A percentile compares a stretch with the other conserved stretches of the same genome.
phyloP scores from a whole-genome alignment of 2,797 vertebrate species.

The Spheniscus humboldti region DNA sequence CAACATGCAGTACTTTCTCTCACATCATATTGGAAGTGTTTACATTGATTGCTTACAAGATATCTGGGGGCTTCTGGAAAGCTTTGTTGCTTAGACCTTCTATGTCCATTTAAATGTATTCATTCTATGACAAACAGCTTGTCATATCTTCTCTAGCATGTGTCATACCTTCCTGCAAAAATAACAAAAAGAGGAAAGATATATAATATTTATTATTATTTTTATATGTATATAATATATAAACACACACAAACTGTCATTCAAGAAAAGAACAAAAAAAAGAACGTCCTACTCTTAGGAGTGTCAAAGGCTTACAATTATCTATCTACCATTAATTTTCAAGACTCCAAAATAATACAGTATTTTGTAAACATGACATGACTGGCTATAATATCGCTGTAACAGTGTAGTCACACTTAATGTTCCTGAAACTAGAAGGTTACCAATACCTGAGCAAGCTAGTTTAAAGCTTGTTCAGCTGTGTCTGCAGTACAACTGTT shows the following conservation, averaged over 20 bases:
- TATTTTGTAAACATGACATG: neutral
- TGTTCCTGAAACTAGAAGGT: neutral
- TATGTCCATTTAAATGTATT: neutral
- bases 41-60: neutral
- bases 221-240: neutral
- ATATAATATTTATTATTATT: neutral
- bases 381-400: neutral
- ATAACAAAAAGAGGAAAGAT: neutral
- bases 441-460: neutral
- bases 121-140: neutral
- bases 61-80: neutral
- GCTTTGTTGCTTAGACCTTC: neutral
- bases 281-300: neutral
- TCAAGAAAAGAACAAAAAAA: neutral
- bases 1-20: neutral
- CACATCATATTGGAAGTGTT: neutral
- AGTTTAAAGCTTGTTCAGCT: neutral
- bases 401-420: neutral
- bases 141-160: neutral
- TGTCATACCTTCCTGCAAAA: neutral
- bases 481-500: neutral
- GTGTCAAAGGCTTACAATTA: neutral
- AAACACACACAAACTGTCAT: neutral
- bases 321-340: neutral
- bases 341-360: neutral